These are phyloP conservation scores for Choloepus hoffmanni DNA, from an alignment of 2,113 vertebrate species.

Conservation along the genomic window DNA sequence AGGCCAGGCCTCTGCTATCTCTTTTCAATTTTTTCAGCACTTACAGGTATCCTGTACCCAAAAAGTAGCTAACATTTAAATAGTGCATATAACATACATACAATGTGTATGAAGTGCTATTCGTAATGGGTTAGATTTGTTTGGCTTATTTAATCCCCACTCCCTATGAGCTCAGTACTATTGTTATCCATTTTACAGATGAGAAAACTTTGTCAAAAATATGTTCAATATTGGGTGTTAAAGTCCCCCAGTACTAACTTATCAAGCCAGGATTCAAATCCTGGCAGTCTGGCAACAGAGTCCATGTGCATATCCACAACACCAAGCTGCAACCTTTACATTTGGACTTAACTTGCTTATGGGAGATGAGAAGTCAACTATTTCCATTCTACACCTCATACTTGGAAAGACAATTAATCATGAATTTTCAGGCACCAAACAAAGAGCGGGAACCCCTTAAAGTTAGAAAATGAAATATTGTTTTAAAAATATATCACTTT, in stretches of 20 bases:
- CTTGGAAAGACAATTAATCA: background rate
- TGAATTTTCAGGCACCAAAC: slow-evolving; percentile 1
- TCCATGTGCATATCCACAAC: background rate
- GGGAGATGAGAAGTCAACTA: background rate
- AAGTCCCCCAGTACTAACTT: background rate
- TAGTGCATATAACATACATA: background rate
- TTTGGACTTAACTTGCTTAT: background rate
- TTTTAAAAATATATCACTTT: slow-evolving; percentile 54
- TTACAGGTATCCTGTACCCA: background rate
- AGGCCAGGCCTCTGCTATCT: background rate
- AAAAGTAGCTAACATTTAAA: background rate
- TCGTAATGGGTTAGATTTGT: background rate
- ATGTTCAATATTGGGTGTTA: background rate
- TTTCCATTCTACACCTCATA: background rate
- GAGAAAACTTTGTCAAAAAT: background rate
- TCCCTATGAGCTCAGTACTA: background rate
- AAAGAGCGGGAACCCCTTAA: background rate
- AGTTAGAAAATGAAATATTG: slow-evolving; percentile 36
- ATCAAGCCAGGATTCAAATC: background rate
- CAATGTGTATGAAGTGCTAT: background rate
- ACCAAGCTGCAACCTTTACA: background rate
- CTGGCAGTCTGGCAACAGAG: background rate
- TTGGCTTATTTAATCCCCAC: slow-evolving; percentile 24
- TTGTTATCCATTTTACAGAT: background rate
- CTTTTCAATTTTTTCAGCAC: background rate